Conservation (phyloP, 2,888 invertebrate genomes). For the Elysia crispata region DNA sequence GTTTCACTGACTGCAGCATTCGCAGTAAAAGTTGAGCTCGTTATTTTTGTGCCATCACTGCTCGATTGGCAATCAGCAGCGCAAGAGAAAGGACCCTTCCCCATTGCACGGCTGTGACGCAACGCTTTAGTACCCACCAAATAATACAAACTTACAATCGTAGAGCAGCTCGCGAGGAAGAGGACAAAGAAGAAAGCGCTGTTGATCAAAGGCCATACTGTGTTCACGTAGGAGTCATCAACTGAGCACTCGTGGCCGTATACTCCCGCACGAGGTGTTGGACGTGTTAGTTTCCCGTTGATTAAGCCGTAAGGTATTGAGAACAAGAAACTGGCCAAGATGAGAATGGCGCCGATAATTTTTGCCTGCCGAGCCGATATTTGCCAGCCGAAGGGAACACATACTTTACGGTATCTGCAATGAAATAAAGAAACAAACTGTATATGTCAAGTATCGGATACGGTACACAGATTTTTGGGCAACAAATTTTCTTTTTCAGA, state of each 20-base stretch:
- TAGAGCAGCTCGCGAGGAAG: conserved; percentile 24
- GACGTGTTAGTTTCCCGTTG: conserved; percentile 40
- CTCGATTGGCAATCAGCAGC: no score
- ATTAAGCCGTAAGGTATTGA: conserved; percentile 42
- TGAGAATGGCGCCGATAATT: conserved; percentile 5
- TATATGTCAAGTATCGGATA: no score
- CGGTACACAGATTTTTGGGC: no score
- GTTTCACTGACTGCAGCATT: no score
- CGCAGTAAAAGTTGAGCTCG: no score
- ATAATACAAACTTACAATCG: conserved; percentile 36
- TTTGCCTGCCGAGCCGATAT: background rate
- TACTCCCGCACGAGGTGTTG: conserved; percentile 3
- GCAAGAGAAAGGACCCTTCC: background rate
- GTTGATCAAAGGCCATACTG: conserved; percentile 36
- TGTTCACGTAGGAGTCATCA: conserved; percentile 31
- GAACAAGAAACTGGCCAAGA: background rate
- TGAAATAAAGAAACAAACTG: background rate
- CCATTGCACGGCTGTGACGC: conserved; percentile 27
- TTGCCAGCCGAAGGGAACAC: conserved; percentile 22
- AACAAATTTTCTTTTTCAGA: no score
- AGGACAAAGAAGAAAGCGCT: conserved; percentile 34
- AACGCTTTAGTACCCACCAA: conserved; percentile 37
- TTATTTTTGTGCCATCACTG: no score
- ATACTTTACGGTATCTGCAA: conserved; percentile 47
- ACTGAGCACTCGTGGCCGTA: conserved; percentile 35